These are phyloP conservation scores for Siniperca knerii DNA, from an alignment of 2,113 vertebrate species.

Conservation along the genomic window DNA sequence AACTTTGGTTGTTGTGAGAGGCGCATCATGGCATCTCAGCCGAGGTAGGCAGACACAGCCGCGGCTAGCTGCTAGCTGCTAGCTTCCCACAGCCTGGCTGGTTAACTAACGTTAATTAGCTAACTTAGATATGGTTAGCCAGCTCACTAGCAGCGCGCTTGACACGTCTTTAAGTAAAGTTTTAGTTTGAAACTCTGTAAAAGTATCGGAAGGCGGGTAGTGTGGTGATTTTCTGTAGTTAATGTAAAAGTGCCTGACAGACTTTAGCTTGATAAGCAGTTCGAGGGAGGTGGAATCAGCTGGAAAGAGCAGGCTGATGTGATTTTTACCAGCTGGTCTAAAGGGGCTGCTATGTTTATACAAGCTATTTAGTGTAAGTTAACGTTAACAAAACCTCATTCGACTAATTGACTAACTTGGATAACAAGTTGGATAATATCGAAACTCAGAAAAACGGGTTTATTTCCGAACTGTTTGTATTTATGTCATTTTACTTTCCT, in stretches of 20 bases:
- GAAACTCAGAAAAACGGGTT: background rate
- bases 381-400: background rate
- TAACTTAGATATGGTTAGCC: background rate
- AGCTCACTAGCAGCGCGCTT: background rate
- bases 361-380: background rate
- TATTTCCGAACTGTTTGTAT: background rate
- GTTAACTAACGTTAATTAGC: conserved; percentile 10
- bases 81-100: conserved; percentile 24
- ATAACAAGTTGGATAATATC: background rate
- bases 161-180: background rate
- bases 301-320: conserved; percentile 63
- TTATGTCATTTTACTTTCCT: background rate
- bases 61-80: conserved; percentile 66
- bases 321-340: conserved; percentile 48
- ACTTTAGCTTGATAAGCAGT: conserved; percentile 34
- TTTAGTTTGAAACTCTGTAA: conserved; percentile 10
- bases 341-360: background rate
- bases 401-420: background rate
- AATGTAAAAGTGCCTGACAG: background rate
- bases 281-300: conserved; percentile 76
- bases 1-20: conserved; percentile 72
- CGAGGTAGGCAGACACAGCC: conserved; percentile 78
- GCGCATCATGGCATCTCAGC: conserved; percentile 82
- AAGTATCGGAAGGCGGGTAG: background rate
- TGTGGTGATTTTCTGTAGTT: background rate